phyloP scores from a whole-genome alignment of 2,113 vertebrate genomes.

The Campylorhamphus procurvoides region DNA sequence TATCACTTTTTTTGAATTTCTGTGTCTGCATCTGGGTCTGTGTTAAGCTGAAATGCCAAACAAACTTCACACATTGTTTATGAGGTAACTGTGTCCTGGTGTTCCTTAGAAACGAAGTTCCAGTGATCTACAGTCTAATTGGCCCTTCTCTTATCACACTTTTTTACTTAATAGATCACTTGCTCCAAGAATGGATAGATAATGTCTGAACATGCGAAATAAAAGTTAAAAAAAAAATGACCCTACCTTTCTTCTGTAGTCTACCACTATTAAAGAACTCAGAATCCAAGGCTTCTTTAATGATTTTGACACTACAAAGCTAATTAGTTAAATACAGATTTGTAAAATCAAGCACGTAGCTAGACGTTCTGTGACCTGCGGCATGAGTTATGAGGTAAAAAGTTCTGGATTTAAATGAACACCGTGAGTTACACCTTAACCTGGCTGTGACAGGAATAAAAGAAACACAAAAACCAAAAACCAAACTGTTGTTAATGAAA shows the following conservation, averaged over 20 bases:
- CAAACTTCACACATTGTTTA: neutral
- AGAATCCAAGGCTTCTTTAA: neutral
- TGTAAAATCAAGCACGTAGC: neutral
- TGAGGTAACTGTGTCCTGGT: neutral
- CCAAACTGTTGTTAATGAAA: neutral
- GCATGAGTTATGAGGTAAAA: neutral
- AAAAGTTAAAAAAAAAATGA: neutral
- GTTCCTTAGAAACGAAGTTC: neutral
- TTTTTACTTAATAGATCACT: neutral
- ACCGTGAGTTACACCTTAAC: neutral
- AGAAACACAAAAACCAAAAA: fast-evolving
- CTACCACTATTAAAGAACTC: neutral
- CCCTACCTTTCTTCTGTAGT: neutral
- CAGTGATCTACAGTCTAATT: neutral
- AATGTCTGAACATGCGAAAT: neutral
- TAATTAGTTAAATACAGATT: neutral
- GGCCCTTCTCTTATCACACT: neutral
- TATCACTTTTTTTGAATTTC: neutral
- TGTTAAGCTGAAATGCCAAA: neutral
- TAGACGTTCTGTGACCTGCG: neutral
- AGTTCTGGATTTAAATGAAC: neutral
- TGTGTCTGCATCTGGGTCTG: neutral
- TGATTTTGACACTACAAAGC: neutral
- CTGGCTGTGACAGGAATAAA: neutral
- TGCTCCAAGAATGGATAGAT: neutral